phyloP scores from a whole-genome alignment of 2,888 invertebrate species.

The Sphinx pinastri region DNA sequence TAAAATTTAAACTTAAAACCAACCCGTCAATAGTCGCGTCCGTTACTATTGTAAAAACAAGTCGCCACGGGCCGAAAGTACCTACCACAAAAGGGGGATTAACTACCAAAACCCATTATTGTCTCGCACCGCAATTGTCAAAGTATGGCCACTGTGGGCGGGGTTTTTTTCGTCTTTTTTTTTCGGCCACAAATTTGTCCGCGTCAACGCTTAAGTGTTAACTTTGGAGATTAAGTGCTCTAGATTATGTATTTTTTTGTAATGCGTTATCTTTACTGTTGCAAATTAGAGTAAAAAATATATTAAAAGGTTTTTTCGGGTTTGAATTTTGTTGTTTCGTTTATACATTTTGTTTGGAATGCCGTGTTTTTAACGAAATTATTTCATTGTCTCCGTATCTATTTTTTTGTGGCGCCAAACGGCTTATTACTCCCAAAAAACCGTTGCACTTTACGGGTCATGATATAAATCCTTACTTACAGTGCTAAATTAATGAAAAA shows the following conservation, averaged over 20 bases:
- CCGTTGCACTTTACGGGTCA: too few relatives aligned
- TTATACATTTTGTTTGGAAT: neutral
- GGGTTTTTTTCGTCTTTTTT: slow-evolving; percentile 7
- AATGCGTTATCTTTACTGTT: neutral
- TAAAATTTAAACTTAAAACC: neutral
- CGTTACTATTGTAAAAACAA: neutral
- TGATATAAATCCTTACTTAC: too few relatives aligned
- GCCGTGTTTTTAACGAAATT: too few relatives aligned
- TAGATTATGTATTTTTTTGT: neutral
- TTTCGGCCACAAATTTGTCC: slow-evolving; percentile 11
- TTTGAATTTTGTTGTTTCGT: neutral
- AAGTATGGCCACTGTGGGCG: slow-evolving; percentile 42
- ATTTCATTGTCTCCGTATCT: too few relatives aligned
- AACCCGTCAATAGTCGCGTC: slow-evolving; percentile 8
- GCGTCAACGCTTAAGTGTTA: slow-evolving; percentile 12
- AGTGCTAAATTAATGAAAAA: too few relatives aligned
- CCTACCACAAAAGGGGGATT: slow-evolving; percentile 51
- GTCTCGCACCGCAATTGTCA: slow-evolving; percentile 46
- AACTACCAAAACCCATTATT: slow-evolving; percentile 48
- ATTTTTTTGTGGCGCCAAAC: too few relatives aligned
- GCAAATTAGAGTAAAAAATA: neutral
- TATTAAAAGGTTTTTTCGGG: neutral
- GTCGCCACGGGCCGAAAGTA: slow-evolving; percentile 13
- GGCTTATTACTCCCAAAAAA: too few relatives aligned
- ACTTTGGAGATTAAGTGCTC: slow-evolving; percentile 22